phyloP scores from a whole-genome alignment of 2,113 vertebrate species.

The Siniperca knerii region DNA sequence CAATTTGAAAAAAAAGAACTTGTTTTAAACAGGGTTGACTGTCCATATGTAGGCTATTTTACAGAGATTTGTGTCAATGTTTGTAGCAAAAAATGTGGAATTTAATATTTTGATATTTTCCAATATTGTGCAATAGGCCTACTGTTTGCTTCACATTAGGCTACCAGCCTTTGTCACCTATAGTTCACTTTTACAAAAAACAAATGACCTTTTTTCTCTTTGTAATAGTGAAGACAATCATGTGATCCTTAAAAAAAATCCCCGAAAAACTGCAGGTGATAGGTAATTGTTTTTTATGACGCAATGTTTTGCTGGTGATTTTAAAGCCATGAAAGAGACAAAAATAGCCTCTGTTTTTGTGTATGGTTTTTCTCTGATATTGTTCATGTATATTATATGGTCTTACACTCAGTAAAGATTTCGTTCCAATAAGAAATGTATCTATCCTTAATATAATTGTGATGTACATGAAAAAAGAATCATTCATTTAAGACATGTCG shows the following conservation, averaged over 20 bases:
- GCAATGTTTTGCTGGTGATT: conserved; percentile 61
- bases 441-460: conserved; percentile 15
- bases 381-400: conserved; percentile 84
- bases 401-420: conserved; percentile 66
- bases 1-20: conserved; percentile 14
- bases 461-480: conserved; percentile 9
- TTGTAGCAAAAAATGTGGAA: conserved; percentile 63
- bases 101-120: conserved; percentile 74
- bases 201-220: background rate
- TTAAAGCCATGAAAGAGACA: conserved; percentile 73
- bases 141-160: conserved; percentile 56
- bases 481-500: background rate
- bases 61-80: conserved; percentile 70
- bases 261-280: conserved; percentile 45
- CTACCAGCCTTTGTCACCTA: conserved; percentile 30
- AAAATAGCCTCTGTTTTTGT: conserved; percentile 67
- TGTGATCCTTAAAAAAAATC: conserved; percentile 38
- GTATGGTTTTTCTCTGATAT: conserved; percentile 84
- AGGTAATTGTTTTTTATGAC: conserved; percentile 47
- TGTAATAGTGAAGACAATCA: conserved; percentile 74
- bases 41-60: conserved; percentile 63
- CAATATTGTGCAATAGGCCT: conserved; percentile 71
- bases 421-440: conserved; percentile 47
- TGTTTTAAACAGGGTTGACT: conserved; percentile 60
- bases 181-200: conserved; percentile 35